Evolutionary conservation across 2,113 vertebrate genomes (phyloP).

Genomic region (Menura novaehollandiae): DNA sequence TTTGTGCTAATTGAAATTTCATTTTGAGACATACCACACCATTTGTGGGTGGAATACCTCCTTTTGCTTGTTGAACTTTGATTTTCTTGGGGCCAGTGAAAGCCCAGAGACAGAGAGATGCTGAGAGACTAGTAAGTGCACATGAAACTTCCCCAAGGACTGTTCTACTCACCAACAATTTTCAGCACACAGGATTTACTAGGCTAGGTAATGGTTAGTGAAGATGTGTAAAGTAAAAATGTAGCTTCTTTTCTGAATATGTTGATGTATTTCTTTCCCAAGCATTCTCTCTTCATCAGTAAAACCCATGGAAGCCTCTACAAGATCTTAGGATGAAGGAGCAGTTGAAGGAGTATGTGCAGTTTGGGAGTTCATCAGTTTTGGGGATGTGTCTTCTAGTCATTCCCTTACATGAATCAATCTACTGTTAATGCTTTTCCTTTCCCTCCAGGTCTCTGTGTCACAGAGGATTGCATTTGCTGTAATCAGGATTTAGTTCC

Average conservation of each 20-base stretch:
- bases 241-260: not conserved
- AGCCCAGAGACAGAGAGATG: not conserved
- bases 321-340: not conserved
- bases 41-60: not conserved
- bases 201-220: not conserved
- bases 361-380: not conserved
- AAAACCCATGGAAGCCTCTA: not conserved
- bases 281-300: not conserved
- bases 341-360: not conserved
- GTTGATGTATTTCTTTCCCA: not conserved
- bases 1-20: not conserved
- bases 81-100: not conserved
- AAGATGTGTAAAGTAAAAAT: not conserved
- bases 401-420: not conserved
- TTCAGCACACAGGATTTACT: not conserved
- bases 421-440: not conserved
- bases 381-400: not conserved
- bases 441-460: not conserved
- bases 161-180: not conserved
- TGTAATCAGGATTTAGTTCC: not conserved
- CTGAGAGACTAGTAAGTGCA: not conserved
- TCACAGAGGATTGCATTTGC: not conserved
- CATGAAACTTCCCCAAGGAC: not conserved
- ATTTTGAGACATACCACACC: not conserved
- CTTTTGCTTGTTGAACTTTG: not conserved